These are phyloP conservation scores for Folsomia manolachei DNA, from an alignment of 2,888 invertebrate genomes.

Conservation along the genomic window DNA sequence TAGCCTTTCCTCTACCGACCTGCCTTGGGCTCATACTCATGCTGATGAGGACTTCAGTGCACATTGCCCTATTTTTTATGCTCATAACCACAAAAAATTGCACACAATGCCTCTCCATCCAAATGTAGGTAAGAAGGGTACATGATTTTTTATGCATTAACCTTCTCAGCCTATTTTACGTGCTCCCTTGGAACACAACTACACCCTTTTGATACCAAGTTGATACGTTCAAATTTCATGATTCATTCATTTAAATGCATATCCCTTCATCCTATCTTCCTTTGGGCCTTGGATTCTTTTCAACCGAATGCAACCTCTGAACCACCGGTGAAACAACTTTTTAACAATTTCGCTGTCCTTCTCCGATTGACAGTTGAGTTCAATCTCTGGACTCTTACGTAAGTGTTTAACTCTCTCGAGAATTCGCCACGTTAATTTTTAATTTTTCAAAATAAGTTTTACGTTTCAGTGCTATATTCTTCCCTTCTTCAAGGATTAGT, in stretches of 20 bases:
- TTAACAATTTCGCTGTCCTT: conserved; percentile 4
- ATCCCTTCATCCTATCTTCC: neutral
- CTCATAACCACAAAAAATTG: conserved; percentile 49
- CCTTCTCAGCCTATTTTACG: conserved; percentile 14
- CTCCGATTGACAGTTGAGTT: conserved; percentile 16
- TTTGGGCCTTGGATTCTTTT: neutral
- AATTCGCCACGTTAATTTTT: neutral
- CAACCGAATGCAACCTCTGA: neutral
- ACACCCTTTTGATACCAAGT: conserved; percentile 16
- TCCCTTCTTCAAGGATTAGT: too few species aligned
- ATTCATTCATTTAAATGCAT: conserved; percentile 5
- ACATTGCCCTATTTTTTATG: conserved; percentile 45
- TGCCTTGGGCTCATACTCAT: too few species aligned
- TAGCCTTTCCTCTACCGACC: too few species aligned
- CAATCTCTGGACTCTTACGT: neutral
- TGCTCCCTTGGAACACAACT: neutral
- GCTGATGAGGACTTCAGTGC: neutral
- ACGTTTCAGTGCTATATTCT: neutral
- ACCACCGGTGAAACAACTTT: neutral
- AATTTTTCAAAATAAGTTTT: neutral
- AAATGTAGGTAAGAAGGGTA: conserved; percentile 25
- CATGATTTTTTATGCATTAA: conserved; percentile 22
- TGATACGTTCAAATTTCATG: conserved; percentile 11
- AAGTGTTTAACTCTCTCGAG: neutral
- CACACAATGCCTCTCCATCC: conserved; percentile 33